phyloP scores from a whole-genome alignment of 2,113 vertebrate species.

The Nothoprocta pentlandii region DNA sequence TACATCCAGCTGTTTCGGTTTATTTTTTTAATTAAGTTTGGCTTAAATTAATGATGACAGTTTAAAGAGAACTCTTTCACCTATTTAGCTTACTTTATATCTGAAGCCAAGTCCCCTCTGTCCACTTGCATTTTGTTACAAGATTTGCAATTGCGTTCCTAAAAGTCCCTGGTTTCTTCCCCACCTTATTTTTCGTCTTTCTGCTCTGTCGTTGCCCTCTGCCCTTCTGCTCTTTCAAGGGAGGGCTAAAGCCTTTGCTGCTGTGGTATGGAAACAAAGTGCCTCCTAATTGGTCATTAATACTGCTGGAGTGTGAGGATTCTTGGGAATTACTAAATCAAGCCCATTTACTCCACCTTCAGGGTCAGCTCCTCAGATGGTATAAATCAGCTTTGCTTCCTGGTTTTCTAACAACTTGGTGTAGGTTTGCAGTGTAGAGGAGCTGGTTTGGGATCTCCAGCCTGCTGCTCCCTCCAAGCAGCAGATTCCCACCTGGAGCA shows the following conservation, averaged over 20 bases:
- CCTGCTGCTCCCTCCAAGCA: not conserved
- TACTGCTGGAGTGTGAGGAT: conserved; percentile 46
- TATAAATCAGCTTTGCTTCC: conserved; percentile 33
- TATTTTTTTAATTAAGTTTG: conserved; percentile 72
- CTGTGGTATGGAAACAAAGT: conserved; percentile 41
- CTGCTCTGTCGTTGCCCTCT: conserved; percentile 43
- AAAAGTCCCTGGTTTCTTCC: conserved; percentile 26
- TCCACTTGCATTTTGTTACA: conserved; percentile 52
- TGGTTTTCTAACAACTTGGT: not conserved
- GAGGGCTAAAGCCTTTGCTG: conserved; percentile 39
- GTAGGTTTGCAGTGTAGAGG: not conserved
- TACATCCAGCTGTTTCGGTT: conserved; percentile 69
- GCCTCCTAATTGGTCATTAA: conserved; percentile 66
- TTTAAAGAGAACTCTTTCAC: conserved; percentile 70
- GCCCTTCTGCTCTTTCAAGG: conserved; percentile 53
- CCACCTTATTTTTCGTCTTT: conserved; percentile 44
- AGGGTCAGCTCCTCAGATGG: conserved; percentile 46
- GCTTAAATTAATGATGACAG: conserved; percentile 73
- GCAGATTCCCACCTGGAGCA: not conserved
- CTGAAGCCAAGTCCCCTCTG: conserved; percentile 58
- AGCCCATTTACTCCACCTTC: conserved; percentile 39
- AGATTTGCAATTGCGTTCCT: conserved; percentile 47
- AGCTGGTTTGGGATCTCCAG: not conserved
- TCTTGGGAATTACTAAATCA: conserved; percentile 42
- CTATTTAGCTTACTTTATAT: conserved; percentile 64